Evolutionary conservation across 2,797 vertebrate species (phyloP).

Genomic region (Sebastes minor): DNA sequence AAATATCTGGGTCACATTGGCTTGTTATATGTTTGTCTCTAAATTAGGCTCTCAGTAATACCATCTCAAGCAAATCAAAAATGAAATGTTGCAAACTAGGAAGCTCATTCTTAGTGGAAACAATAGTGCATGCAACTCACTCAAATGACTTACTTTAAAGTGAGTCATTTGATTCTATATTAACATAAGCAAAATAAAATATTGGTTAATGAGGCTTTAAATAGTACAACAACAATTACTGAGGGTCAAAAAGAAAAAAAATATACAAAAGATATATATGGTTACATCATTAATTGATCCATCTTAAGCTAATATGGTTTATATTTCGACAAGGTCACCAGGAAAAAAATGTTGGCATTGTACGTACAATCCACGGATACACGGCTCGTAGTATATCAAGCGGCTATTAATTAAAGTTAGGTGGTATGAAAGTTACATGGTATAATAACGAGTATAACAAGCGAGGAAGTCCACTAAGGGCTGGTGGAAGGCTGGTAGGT

Average conservation of each 20-base stretch:
- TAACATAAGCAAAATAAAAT: not conserved
- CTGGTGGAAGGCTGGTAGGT: too few relatives aligned
- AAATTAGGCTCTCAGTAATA: not conserved
- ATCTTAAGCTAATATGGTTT: not conserved
- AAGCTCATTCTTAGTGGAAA: not conserved
- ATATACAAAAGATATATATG: not conserved
- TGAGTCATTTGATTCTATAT: not conserved
- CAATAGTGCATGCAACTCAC: not conserved
- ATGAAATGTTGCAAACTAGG: not conserved
- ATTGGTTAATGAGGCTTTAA: not conserved
- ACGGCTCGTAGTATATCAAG: not conserved
- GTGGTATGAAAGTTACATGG: not conserved
- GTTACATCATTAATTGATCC: not conserved
- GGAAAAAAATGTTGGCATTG: not conserved
- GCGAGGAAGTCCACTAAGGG: too few relatives aligned
- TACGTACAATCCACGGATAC: not conserved
- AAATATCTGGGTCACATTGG: not conserved
- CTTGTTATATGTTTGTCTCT: not conserved
- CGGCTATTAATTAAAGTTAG: not conserved
- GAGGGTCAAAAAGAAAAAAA: not conserved
- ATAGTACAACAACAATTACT: not conserved
- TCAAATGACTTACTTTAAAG: not conserved
- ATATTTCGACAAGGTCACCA: not conserved
- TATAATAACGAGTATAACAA: too few relatives aligned
- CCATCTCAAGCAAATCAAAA: not conserved